Conservation (phyloP, 2,113 vertebrate species). For the Picathartes gymnocephalus region DNA sequence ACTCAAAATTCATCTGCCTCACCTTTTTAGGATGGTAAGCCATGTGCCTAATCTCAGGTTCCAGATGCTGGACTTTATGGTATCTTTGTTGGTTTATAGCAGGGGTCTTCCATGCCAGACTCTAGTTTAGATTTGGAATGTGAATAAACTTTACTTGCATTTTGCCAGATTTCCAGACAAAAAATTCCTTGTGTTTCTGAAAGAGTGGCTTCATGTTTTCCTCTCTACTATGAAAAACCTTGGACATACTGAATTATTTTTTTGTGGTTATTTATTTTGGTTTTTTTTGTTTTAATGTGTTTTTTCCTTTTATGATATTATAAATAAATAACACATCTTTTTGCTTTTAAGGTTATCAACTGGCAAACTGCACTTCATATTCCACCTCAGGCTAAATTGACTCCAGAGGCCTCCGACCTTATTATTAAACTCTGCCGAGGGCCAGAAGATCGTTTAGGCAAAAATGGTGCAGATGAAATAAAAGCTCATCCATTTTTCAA, state of each 20-base stretch:
- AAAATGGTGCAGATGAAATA: slow-evolving; percentile 93
- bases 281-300: neutral
- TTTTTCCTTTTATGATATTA: neutral
- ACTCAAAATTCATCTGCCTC: neutral
- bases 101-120: neutral
- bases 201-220: neutral
- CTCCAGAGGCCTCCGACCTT: slow-evolving; percentile 91
- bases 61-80: neutral
- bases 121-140: neutral
- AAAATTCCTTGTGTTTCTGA: neutral
- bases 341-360: slow-evolving; percentile 89
- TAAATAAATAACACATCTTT: neutral
- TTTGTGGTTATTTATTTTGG: neutral
- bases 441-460: slow-evolving; percentile 92
- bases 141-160: neutral
- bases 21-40: neutral
- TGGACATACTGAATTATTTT: accelerated
- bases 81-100: neutral
- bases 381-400: slow-evolving; percentile 88
- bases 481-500: slow-evolving; percentile 95
- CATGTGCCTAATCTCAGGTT: neutral
- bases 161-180: neutral
- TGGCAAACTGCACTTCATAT: slow-evolving; percentile 95
- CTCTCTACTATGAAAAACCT: neutral
- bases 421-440: slow-evolving; percentile 93